Conservation (phyloP, 2,888 invertebrate species). For the Adela reaumurella region DNA sequence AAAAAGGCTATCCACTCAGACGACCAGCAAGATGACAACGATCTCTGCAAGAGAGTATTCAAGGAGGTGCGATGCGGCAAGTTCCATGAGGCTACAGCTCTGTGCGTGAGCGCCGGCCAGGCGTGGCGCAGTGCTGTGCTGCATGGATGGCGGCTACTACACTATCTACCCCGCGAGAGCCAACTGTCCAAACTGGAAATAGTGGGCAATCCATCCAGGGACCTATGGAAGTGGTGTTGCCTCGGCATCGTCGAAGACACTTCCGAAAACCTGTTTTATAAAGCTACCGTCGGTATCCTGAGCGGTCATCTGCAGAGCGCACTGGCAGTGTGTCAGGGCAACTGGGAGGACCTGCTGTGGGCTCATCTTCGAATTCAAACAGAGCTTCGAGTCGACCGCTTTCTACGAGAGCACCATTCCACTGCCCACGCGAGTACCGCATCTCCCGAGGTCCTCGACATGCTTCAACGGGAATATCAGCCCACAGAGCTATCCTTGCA, state of each 20-base stretch:
- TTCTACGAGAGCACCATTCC: slow-evolving; percentile 41
- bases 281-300: slow-evolving; percentile 71
- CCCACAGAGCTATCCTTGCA: slow-evolving; percentile 36
- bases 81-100: slow-evolving; percentile 76
- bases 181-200: slow-evolving; percentile 51
- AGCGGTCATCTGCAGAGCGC: slow-evolving; percentile 80
- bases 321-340: slow-evolving; percentile 68
- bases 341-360: slow-evolving; percentile 92
- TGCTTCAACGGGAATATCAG: slow-evolving; percentile 34
- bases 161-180: slow-evolving; percentile 75
- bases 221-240: slow-evolving; percentile 74
- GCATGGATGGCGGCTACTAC: slow-evolving; percentile 85
- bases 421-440: slow-evolving; percentile 44
- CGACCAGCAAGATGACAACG: slow-evolving; percentile 73
- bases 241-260: slow-evolving; percentile 58
- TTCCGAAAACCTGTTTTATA: slow-evolving; percentile 52
- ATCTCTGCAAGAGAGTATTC: slow-evolving; percentile 60
- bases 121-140: slow-evolving; percentile 88
- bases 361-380: slow-evolving; percentile 78
- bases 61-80: slow-evolving; percentile 80
- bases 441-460: slow-evolving; percentile 33
- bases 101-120: slow-evolving; percentile 85
- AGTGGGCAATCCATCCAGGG: slow-evolving; percentile 80
- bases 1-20: slow-evolving; percentile 77
- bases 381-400: slow-evolving; percentile 77